phyloP scores from a whole-genome alignment of 2,797 vertebrate genomes.

The Molothrus ater region DNA sequence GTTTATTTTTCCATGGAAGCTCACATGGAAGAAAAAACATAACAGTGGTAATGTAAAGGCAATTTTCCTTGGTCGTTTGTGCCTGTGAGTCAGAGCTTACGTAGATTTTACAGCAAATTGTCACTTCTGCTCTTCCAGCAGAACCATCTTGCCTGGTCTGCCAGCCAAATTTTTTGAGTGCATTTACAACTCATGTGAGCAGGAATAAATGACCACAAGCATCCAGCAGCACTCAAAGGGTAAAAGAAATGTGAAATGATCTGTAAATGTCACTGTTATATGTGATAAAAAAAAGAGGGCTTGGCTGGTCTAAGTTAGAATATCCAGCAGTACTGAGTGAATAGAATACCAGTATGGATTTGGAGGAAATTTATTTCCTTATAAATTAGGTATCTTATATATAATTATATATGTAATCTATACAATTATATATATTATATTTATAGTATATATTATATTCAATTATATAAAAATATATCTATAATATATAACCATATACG shows the following conservation, averaged over 20 bases:
- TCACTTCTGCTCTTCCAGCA: not conserved
- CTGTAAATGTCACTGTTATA: not conserved
- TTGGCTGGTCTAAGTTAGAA: not conserved
- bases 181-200: not conserved
- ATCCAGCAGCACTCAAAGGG: not conserved
- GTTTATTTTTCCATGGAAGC: not conserved
- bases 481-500: too few relatives aligned
- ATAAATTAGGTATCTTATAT: not conserved
- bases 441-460: too few relatives aligned
- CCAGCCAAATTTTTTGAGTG: not conserved
- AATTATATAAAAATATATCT: too few relatives aligned
- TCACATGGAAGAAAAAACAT: not conserved
- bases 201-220: not conserved
- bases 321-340: not conserved
- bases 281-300: not conserved
- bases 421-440: too few relatives aligned
- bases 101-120: not conserved
- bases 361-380: not conserved
- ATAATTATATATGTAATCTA: too few relatives aligned
- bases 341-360: not conserved
- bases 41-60: not conserved
- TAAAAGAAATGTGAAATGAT: conserved; percentile 9
- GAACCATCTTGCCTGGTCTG: not conserved
- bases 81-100: not conserved
- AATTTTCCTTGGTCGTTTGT: conserved; percentile 6